These are phyloP conservation scores for Diadema setosum DNA, from an alignment of 35 echinoderm and acorn worm genomes.

Conservation along the genomic window DNA sequence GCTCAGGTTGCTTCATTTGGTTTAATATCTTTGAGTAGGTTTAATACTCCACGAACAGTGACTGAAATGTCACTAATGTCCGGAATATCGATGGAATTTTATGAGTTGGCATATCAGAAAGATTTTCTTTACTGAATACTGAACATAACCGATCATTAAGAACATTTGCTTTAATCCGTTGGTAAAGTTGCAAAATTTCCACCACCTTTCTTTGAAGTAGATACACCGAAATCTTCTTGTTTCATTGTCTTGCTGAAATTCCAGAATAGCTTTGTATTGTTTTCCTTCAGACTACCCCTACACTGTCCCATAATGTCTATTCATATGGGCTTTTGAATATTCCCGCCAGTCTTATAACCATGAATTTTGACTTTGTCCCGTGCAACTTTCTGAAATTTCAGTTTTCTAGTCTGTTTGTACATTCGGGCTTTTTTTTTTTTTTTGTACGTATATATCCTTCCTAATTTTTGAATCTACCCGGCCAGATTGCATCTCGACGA, in stretches of 20 bases:
- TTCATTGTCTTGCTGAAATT: slow-evolving; percentile 33
- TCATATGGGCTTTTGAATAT: background rate
- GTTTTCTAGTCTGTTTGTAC: slow-evolving; percentile 13
- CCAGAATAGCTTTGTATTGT: slow-evolving; percentile 45
- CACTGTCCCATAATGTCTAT: slow-evolving; percentile 1
- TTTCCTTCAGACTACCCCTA: slow-evolving; percentile 7
- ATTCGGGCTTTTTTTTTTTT: slow-evolving; percentile 17
- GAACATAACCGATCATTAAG: slow-evolving; percentile 31
- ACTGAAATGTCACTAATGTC: slow-evolving; percentile 12
- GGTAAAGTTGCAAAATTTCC: background rate
- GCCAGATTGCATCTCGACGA: background rate
- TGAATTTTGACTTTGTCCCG: background rate
- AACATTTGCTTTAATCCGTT: slow-evolving; percentile 30
- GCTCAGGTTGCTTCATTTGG: background rate
- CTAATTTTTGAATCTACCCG: slow-evolving; percentile 28
- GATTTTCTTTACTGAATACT: slow-evolving; percentile 32
- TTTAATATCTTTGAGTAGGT: slow-evolving; percentile 22
- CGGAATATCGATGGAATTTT: background rate
- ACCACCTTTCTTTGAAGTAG: background rate
- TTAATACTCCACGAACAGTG: background rate
- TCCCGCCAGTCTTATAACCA: background rate
- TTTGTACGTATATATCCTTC: slow-evolving; percentile 17
- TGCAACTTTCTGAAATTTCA: background rate
- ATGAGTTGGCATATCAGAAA: background rate
- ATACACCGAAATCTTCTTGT: slow-evolving; percentile 31